Evolutionary conservation across 2,797 vertebrate genomes (phyloP).

Genomic region (Corythornis leucogaster): DNA sequence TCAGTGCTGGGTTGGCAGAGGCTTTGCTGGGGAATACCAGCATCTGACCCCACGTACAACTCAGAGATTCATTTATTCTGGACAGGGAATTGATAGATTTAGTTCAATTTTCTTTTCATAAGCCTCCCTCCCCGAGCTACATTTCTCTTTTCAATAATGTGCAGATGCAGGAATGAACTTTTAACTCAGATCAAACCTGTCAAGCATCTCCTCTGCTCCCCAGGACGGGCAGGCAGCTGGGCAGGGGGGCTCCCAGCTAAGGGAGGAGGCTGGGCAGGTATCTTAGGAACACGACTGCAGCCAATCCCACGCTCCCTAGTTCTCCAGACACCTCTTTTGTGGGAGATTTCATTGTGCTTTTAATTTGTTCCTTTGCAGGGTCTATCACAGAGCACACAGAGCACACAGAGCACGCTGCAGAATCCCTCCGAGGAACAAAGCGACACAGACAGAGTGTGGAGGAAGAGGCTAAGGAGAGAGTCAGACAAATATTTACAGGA

Average conservation of each 20-base stretch:
- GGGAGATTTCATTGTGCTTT: neutral
- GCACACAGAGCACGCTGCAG: neutral
- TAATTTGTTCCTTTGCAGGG: neutral
- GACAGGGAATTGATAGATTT: slow-evolving; percentile 34
- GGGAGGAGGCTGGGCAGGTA: neutral
- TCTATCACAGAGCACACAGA: neutral
- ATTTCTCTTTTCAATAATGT: slow-evolving; percentile 31
- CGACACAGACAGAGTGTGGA: neutral
- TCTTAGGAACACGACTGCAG: neutral
- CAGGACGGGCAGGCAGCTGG: neutral
- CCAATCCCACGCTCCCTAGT: neutral
- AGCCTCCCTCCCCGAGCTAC: slow-evolving; percentile 26
- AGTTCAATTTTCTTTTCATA: slow-evolving; percentile 23
- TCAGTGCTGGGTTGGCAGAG: neutral
- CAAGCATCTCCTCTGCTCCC: slow-evolving; percentile 26
- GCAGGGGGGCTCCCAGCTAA: neutral
- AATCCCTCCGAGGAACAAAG: neutral
- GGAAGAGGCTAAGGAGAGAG: neutral
- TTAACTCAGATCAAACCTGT: slow-evolving; percentile 34
- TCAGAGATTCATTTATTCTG: slow-evolving; percentile 48
- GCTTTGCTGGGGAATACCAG: neutral
- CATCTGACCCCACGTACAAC: neutral
- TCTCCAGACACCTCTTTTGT: neutral
- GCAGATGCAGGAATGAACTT: slow-evolving; percentile 54
- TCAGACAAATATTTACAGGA: rapidly evolving